Percentiles rank a stretch among this genome's conserved stretches.
phyloP scores from a whole-genome alignment of 2,113 vertebrate species.

The Thomomys bottae region DNA sequence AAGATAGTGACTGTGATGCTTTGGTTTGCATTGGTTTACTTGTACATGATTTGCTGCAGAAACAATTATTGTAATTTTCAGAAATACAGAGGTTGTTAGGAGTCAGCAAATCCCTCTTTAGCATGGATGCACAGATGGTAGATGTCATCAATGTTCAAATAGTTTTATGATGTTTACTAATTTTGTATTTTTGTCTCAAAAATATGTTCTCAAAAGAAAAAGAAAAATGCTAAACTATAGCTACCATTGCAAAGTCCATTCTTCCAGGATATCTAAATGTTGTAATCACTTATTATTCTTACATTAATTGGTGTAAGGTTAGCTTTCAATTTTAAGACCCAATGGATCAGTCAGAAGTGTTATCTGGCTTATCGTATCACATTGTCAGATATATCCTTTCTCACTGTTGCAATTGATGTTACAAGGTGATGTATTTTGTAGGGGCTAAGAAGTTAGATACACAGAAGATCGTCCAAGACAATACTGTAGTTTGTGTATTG shows the following conservation, averaged over 20 bases:
- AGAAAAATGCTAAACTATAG: not conserved
- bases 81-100: not conserved
- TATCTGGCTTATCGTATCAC: not conserved
- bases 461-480: not conserved
- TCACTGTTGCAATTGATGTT: not conserved
- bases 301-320: not conserved
- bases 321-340: not conserved
- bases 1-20: not conserved
- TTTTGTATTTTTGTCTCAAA: constrained; percentile 5
- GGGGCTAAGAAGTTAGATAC: not conserved
- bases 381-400: not conserved
- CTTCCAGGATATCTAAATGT: not conserved
- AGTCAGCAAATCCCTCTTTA: constrained; percentile 34
- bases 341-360: not conserved
- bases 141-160: not conserved
- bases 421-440: not conserved
- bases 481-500: not conserved
- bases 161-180: constrained; percentile 27
- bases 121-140: not conserved
- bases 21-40: not conserved
- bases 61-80: not conserved
- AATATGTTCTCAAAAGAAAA: constrained; percentile 21
- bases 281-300: not conserved
- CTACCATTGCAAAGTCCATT: not conserved
- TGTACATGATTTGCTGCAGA: constrained; percentile 28